phyloP scores from a whole-genome alignment of 2,113 vertebrate species.

The Lynx canadensis region DNA sequence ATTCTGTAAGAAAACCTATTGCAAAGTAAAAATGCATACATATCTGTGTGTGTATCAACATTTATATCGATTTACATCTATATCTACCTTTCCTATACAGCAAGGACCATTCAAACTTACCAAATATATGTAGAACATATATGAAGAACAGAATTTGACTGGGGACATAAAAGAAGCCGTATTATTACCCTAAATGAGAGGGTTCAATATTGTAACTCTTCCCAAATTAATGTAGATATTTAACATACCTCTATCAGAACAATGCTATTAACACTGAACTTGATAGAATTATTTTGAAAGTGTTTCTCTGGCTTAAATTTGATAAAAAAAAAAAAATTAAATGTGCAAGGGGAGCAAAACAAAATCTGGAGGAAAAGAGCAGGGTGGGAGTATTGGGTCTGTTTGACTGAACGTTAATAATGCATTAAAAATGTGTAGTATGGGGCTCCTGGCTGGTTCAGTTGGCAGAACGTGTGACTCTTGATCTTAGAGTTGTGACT shows the following conservation, averaged over 20 bases:
- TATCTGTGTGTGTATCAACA: background rate
- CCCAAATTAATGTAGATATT: background rate
- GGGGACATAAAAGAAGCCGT: background rate
- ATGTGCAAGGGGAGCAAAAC: background rate
- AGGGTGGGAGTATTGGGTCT: background rate
- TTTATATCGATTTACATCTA: background rate
- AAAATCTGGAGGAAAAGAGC: background rate
- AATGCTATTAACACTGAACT: background rate
- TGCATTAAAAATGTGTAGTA: conserved; percentile 7
- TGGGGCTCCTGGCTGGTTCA: background rate
- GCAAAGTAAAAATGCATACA: background rate
- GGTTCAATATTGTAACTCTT: background rate
- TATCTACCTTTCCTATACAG: background rate
- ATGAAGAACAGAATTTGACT: conserved; percentile 11
- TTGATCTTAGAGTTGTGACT: background rate
- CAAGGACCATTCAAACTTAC: conserved; percentile 32
- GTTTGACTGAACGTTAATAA: conserved; percentile 13
- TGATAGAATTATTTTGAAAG: conserved; percentile 4
- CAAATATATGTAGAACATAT: background rate
- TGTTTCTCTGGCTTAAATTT: background rate
- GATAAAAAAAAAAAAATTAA: background rate
- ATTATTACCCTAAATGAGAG: background rate
- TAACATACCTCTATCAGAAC: background rate
- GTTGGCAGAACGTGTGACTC: background rate
- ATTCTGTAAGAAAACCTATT: conserved; percentile 1